phyloP scores from a whole-genome alignment of 2,797 vertebrate species.

The Syndactyla subalaris region DNA sequence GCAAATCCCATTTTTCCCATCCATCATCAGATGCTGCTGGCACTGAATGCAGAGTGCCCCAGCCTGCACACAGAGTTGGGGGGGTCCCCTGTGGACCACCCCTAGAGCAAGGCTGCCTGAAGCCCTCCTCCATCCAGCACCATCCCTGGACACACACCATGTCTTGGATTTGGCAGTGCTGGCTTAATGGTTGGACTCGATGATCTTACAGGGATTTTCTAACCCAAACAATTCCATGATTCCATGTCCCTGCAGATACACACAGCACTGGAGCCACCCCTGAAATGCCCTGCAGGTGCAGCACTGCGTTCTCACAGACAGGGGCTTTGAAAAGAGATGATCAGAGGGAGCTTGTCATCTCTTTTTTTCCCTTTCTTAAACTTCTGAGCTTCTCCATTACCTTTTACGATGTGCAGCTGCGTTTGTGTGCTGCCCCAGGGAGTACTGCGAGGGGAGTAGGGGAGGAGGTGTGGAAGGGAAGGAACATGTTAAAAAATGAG shows the following conservation, averaged over 20 bases:
- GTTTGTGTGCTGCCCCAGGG: constrained; percentile 19
- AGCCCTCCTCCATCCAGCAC: background rate
- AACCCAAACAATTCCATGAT: background rate
- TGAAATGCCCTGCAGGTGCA: background rate
- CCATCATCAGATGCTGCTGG: background rate
- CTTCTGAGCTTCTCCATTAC: constrained; percentile 63
- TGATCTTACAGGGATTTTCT: background rate
- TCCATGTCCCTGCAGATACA: background rate
- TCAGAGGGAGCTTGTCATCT: constrained; percentile 49
- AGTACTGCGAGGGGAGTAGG: background rate
- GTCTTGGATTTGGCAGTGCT: background rate
- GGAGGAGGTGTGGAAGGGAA: background rate
- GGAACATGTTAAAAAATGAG: background rate
- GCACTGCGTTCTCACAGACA: background rate
- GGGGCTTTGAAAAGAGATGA: constrained; percentile 23
- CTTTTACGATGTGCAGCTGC: constrained; percentile 42
- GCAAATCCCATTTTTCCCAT: background rate
- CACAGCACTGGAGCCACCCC: accelerated
- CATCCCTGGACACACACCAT: accelerated
- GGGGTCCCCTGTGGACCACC: background rate
- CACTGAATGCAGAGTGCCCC: accelerated
- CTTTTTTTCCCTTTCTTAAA: background rate
- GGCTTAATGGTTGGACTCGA: accelerated
- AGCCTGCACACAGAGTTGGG: accelerated
- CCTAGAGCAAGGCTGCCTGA: background rate